Percentiles rank a stretch among this genome's conserved stretches.
These are phyloP conservation scores for Gambusia affinis DNA, from an alignment of 2,113 vertebrate genomes.

Conservation along the genomic window DNA sequence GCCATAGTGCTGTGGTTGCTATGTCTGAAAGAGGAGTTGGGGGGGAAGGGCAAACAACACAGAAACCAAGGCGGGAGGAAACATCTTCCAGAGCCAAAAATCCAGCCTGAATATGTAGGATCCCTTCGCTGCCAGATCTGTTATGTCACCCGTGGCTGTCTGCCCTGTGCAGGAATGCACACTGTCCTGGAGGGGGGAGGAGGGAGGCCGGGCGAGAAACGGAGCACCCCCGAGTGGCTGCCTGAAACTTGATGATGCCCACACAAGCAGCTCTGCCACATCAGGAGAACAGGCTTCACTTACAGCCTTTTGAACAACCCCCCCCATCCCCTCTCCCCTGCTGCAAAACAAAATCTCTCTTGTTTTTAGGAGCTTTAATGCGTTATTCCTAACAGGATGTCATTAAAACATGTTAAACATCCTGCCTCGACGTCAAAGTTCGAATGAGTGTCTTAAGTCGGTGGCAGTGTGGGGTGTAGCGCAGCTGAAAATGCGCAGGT, in stretches of 20 bases:
- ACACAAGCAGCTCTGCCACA: background rate
- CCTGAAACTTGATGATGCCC: constrained; percentile 37
- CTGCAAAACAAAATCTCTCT: no score
- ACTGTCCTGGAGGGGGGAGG: constrained; percentile 21
- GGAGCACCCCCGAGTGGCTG: constrained; percentile 24
- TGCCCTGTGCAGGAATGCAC: constrained; percentile 59
- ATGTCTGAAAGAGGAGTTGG: background rate
- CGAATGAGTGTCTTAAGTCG: background rate
- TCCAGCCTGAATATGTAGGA: constrained; percentile 29
- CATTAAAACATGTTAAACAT: background rate
- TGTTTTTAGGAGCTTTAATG: background rate
- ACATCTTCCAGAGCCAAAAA: constrained; percentile 33
- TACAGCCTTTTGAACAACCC: background rate
- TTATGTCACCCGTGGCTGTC: constrained; percentile 69
- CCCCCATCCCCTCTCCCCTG: background rate
- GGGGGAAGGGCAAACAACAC: background rate
- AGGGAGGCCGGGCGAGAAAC: constrained; percentile 29
- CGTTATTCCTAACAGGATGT: background rate
- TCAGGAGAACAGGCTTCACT: background rate
- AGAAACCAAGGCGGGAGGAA: background rate
- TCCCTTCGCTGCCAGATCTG: constrained; percentile 35
- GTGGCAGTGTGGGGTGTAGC: background rate
- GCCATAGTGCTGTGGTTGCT: background rate
- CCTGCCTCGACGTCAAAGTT: background rate
- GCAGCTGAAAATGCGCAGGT: constrained; percentile 36